Percentiles rank a stretch among this genome's conserved stretches.
phyloP scores from a whole-genome alignment of 2,797 vertebrate species.

The Lacerta agilis region DNA sequence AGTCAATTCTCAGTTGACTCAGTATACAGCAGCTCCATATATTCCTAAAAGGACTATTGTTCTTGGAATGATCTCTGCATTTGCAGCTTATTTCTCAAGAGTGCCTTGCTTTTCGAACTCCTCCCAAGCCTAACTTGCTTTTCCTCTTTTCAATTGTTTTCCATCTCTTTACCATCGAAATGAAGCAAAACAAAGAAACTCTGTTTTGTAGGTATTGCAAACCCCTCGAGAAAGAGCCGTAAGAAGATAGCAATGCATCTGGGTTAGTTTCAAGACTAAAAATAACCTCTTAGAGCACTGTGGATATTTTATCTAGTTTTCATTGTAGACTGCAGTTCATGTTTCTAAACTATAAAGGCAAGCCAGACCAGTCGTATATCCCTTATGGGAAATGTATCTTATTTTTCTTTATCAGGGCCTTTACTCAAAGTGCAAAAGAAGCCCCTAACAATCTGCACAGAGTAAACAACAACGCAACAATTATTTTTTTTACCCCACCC shows the following conservation, averaged over 20 bases:
- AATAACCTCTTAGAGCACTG: neutral
- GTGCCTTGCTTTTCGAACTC: neutral
- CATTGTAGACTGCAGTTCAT: neutral
- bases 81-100: neutral
- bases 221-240: neutral
- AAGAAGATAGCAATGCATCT: neutral
- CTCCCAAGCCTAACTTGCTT: neutral
- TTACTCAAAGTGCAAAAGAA: neutral
- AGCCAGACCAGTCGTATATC: neutral
- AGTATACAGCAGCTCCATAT: too few relatives aligned
- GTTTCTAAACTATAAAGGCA: conserved; percentile 20
- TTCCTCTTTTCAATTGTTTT: neutral
- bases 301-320: neutral
- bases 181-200: neutral
- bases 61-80: neutral
- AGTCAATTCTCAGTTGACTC: too few relatives aligned
- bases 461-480: neutral
- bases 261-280: neutral
- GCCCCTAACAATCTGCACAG: conserved; percentile 20
- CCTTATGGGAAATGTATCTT: neutral
- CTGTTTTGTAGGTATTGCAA: neutral
- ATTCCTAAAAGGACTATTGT: too few relatives aligned
- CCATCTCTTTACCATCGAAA: neutral
- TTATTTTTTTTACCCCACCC: too few relatives aligned
- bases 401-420: neutral